Conservation (phyloP, 2,113 vertebrate species). For the Suricata suricatta region DNA sequence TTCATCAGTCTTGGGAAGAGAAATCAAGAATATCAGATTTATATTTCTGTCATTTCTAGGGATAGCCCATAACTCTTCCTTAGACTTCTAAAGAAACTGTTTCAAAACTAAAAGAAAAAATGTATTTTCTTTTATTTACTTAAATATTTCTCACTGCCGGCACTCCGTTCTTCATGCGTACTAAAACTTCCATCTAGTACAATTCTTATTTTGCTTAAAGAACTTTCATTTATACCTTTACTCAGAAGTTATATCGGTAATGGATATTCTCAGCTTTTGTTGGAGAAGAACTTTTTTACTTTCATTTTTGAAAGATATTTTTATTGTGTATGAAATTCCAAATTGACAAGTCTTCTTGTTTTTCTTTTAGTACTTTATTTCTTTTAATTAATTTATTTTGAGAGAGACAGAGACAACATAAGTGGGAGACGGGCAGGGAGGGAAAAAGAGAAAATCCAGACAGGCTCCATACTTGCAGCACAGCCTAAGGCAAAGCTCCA, state of each 20-base stretch:
- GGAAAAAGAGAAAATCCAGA: too few species aligned
- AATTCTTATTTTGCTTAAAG: not conserved
- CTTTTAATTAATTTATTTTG: too few species aligned
- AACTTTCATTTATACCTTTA: not conserved
- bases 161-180: not conserved
- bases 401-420: too few species aligned
- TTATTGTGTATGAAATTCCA: too few species aligned
- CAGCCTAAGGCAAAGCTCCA: too few species aligned
- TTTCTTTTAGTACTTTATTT: too few species aligned
- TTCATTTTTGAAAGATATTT: not conserved
- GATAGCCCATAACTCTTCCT: not conserved
- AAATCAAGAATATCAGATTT: not conserved
- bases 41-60: not conserved
- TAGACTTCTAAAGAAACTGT: not conserved
- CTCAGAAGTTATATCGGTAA: not conserved
- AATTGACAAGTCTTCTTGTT: too few species aligned
- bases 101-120: not conserved
- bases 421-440: too few species aligned
- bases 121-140: not conserved
- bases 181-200: not conserved
- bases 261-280: not conserved
- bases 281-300: not conserved
- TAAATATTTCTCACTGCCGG: not conserved
- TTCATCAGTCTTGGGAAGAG: not conserved
- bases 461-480: too few species aligned